Conservation (phyloP, 2,113 vertebrate genomes). For the Malurus alboscapulatus region DNA sequence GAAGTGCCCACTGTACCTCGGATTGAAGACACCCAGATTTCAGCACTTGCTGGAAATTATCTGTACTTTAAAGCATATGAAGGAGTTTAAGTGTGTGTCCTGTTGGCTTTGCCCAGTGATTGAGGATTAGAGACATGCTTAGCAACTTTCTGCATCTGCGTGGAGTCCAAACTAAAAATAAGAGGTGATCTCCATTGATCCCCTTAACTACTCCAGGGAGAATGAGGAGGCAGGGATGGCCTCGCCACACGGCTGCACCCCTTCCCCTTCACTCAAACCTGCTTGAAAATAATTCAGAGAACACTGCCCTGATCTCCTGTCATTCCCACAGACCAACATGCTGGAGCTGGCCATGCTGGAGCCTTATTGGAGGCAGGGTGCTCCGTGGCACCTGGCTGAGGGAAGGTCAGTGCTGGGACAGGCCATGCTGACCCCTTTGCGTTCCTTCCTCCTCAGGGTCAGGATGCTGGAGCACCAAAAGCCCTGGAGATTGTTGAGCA, state of each 20-base stretch:
- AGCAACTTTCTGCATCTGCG: not conserved
- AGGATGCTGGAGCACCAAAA: not conserved
- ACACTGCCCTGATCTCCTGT: not conserved
- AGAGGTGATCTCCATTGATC: fast-evolving
- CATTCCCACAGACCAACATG: not conserved
- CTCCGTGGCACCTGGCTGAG: conserved; percentile 41
- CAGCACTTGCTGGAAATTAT: not conserved
- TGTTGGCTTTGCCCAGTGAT: not conserved
- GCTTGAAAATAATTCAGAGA: not conserved
- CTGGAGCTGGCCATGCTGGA: fast-evolving
- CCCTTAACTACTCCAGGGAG: not conserved
- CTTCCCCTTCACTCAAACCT: not conserved
- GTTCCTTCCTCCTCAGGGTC: conserved; percentile 45
- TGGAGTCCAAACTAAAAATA: not conserved
- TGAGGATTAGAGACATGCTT: not conserved
- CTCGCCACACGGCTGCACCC: not conserved
- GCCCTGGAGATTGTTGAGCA: conserved; percentile 45
- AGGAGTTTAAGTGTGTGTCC: not conserved
- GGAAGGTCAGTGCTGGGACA: conserved; percentile 54
- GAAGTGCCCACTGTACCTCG: not conserved
- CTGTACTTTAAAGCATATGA: fast-evolving
- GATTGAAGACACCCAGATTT: not conserved
- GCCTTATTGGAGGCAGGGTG: not conserved
- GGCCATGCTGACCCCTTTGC: conserved; percentile 47
- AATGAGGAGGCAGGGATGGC: fast-evolving